Evolutionary conservation across 2,113 vertebrate genomes (phyloP).

Genomic region (Atlantisia rogersi): DNA sequence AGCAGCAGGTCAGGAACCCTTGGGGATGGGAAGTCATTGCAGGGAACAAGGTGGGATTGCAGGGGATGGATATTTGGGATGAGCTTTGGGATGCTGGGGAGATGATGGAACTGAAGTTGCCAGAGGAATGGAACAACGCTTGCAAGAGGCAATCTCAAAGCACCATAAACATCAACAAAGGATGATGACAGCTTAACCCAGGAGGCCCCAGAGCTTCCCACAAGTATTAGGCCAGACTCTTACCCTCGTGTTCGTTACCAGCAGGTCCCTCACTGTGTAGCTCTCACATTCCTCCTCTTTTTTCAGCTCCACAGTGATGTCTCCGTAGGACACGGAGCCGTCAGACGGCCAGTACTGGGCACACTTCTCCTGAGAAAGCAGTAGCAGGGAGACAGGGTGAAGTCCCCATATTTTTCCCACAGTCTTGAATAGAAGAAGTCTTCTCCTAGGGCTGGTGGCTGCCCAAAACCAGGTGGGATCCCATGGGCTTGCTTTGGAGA

Average conservation of each 20-base stretch:
- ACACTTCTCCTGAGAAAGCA: slow-evolving; percentile 89
- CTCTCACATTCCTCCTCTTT: slow-evolving; percentile 97
- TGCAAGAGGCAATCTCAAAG: background rate
- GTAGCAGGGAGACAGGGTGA: background rate
- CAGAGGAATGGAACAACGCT: background rate
- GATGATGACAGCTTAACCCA: background rate
- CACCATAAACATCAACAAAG: background rate
- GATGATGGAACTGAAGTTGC: background rate
- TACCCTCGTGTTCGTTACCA: slow-evolving; percentile 96
- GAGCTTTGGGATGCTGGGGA: background rate
- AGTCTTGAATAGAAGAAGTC: background rate
- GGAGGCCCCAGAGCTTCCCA: background rate
- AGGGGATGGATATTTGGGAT: background rate
- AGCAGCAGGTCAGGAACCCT: background rate
- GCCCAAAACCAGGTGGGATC: background rate
- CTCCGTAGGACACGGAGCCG: slow-evolving; percentile 85
- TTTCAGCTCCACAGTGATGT: slow-evolving; percentile 95
- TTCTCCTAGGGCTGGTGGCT: background rate
- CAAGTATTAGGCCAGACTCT: slow-evolving; percentile 15
- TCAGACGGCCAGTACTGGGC: slow-evolving; percentile 96
- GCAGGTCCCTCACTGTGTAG: slow-evolving; percentile 93
- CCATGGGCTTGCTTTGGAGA: background rate
- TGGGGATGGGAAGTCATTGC: background rate
- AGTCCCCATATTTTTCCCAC: rapidly evolving
- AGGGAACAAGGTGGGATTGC: background rate